Base-by-base conservation (phyloP, 2,113 vertebrate genomes). In the Oncorhynchus nerka region DNA sequence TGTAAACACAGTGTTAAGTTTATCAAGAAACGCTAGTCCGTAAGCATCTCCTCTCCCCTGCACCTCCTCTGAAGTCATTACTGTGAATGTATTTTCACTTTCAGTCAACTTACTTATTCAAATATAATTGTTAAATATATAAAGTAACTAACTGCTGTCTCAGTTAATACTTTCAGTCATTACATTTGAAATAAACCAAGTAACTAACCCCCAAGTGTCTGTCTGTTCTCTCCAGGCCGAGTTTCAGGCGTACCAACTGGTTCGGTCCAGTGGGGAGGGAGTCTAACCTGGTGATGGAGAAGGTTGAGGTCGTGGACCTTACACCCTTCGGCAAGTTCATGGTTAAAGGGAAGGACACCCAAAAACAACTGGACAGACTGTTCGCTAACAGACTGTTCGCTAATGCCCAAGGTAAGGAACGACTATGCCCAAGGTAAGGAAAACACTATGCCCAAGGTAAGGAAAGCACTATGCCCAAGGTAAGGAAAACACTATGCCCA, bases 241-340 rank as follows among this genome's bases (percentile, higher is more conserved):
- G 97, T 88, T 99, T 99, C 91, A 89, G 64, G 12, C 95, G 96
- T 61, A 98, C 97, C 80, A 99, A 99, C 90, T 99, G 98, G 98
- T 98, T 98, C 85, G 89, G 90, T 76, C 95, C 97, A 1, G 96
- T 98, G 26, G 94, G 96, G 20, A 92, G n/a, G 91, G 97, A 99
- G 84, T 98, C 95, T 88, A 94, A 95, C 73, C 94, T 96, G 79
- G 97, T 99, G 90, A 97, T 97, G 96, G 95, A 99, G 93, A 98
- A 92, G 84, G 97, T 99, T 22, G 97, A 97, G 62, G 95, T 99
- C 78, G 97, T 98, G 81, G 98, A 99, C 88, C 94, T 99, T 83
- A 94, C 96, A 1, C 97, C 97, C 0, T 99, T 99, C 85, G 97
- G 94, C 76, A 99, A 99, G 86, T 98, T 98, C 87, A 87, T 86